Conservation (phyloP, 2,113 vertebrate genomes). For the Gallinago undulata region DNA sequence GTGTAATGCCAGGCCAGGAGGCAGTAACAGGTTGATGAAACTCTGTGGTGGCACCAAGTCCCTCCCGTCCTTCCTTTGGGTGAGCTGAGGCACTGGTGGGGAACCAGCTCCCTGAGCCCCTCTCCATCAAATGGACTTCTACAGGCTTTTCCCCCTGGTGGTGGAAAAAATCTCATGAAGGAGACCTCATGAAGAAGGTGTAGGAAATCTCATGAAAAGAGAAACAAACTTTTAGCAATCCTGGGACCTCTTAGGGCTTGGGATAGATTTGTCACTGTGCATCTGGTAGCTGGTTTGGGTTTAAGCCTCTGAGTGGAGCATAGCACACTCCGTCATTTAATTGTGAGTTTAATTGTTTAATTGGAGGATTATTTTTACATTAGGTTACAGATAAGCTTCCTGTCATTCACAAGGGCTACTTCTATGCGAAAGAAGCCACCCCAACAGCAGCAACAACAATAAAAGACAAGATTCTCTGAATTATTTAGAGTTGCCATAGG, state of each 20-base stretch:
- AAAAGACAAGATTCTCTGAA: not conserved
- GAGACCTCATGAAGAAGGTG: too few species aligned
- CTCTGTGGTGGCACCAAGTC: rapidly evolving
- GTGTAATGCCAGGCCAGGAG: not conserved
- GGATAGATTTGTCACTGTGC: not conserved
- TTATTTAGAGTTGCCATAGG: conserved; percentile 70
- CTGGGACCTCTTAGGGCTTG: not conserved
- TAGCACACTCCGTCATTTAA: not conserved
- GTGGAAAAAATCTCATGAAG: not conserved
- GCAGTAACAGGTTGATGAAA: not conserved
- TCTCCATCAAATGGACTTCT: not conserved
- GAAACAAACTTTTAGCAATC: not conserved
- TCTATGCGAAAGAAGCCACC: not conserved
- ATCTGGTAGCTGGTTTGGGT: not conserved
- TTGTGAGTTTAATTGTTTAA: not conserved
- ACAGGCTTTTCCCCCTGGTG: not conserved
- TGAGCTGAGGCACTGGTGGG: not conserved
- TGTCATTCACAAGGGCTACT: not conserved
- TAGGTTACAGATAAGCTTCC: not conserved
- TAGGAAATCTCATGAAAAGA: not conserved
- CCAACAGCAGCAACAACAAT: not conserved
- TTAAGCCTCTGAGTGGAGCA: not conserved
- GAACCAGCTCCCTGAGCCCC: not conserved
- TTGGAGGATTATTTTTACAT: not conserved
- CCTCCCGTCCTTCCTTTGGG: not conserved